Evolutionary conservation across 2,888 invertebrate species (phyloP).

Genomic region (Spatulosminthurus flaviceps): DNA sequence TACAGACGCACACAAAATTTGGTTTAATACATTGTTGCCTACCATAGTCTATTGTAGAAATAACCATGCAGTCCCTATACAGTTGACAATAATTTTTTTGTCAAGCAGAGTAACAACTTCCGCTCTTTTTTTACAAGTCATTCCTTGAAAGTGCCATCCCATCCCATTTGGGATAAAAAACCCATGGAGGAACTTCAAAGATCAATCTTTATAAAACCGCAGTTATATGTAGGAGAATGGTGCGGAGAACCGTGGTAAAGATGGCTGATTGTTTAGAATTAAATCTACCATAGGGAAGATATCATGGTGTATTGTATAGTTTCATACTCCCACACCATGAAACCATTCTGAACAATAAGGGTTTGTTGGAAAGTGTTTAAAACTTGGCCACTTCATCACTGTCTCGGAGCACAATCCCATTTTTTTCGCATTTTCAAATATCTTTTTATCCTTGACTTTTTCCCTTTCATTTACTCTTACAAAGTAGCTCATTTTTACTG

Average conservation of each 20-base stretch:
- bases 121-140: conserved; percentile 27
- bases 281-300: conserved; percentile 6
- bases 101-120: conserved; percentile 26
- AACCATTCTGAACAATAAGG: background rate
- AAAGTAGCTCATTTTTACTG: too few species aligned
- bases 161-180: conserved; percentile 34
- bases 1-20: too few species aligned
- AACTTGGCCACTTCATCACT: conserved; percentile 43
- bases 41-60: too few species aligned
- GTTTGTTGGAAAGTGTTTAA: conserved; percentile 36
- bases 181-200: conserved; percentile 28
- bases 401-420: background rate
- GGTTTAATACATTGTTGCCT: too few species aligned
- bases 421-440: background rate
- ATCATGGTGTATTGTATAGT: too few species aligned
- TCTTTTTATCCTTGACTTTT: background rate
- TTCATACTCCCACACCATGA: background rate
- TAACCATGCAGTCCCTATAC: too few species aligned
- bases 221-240: background rate
- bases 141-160: conserved; percentile 1
- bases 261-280: background rate
- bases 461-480: background rate
- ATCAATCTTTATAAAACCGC: conserved; percentile 46
- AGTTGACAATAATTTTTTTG: background rate
- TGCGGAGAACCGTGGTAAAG: conserved; percentile 3